Evolutionary conservation across 2,797 vertebrate species (phyloP).

Genomic region (Platalea minor): DNA sequence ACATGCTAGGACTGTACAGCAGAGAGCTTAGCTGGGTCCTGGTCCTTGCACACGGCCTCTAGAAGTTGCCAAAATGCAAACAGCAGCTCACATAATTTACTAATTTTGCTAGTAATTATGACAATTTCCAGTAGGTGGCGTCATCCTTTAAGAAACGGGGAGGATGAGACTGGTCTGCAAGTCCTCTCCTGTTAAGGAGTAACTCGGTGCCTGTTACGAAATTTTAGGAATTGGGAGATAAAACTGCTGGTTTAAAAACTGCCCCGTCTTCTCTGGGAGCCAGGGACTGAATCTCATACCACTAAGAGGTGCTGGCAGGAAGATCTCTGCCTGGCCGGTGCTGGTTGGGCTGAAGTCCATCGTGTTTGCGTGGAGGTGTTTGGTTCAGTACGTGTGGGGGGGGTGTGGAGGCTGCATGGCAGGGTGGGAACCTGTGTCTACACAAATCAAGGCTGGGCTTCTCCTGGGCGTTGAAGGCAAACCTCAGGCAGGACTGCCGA

Average conservation of each 20-base stretch:
- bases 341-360: not conserved
- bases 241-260: not conserved
- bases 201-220: not conserved
- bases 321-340: not conserved
- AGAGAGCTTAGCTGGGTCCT: not conserved
- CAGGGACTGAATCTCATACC: not conserved
- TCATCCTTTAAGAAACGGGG: not conserved
- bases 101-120: not conserved
- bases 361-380: not conserved
- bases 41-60: not conserved
- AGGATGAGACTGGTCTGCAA: not conserved
- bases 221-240: not conserved
- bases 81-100: not conserved
- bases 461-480: not conserved
- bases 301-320: not conserved
- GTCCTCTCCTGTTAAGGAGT: not conserved
- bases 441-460: not conserved
- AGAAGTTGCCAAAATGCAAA: not conserved
- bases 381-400: not conserved
- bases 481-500: not conserved
- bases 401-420: not conserved
- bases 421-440: not conserved
- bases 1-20: not conserved
- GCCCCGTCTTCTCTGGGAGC: not conserved
- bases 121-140: conserved; percentile 52